Percentiles rank a stretch among this genome's conserved stretches.
Evolutionary conservation across 2,888 invertebrate genomes (phyloP).

Genomic region (Caenorhabditis sp.): DNA sequence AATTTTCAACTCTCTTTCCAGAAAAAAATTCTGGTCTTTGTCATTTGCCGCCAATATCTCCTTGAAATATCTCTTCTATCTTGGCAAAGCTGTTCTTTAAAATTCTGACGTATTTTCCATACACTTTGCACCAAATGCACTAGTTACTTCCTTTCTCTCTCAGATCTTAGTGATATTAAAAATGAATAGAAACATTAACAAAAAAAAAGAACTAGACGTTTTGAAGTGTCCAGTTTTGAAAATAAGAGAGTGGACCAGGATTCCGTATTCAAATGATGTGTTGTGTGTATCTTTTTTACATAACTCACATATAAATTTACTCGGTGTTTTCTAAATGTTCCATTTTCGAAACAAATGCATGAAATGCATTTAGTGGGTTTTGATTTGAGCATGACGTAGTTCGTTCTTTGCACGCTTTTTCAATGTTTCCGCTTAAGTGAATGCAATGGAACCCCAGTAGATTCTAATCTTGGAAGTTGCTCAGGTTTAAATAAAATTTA

Average conservation of each 20-base stretch:
- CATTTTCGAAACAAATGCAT: background rate
- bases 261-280: background rate
- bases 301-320: background rate
- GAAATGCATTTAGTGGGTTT: background rate
- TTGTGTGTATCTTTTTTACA: background rate
- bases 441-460: background rate
- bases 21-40: background rate
- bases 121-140: constrained; percentile 7
- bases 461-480: background rate
- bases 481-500: no score
- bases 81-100: background rate
- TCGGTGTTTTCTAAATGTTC: background rate
- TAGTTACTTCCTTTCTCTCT: background rate
- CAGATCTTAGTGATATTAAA: constrained; percentile 16
- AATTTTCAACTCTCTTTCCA: background rate
- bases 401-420: background rate
- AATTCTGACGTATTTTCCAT: constrained; percentile 24
- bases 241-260: constrained; percentile 14
- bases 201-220: constrained; percentile 10
- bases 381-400: background rate
- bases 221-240: constrained; percentile 8
- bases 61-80: background rate
- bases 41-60: background rate
- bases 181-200: constrained; percentile 29
- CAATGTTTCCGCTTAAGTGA: background rate